Base-by-base conservation (phyloP, 2,797 vertebrate genomes). In the Danio aesculapii region DNA sequence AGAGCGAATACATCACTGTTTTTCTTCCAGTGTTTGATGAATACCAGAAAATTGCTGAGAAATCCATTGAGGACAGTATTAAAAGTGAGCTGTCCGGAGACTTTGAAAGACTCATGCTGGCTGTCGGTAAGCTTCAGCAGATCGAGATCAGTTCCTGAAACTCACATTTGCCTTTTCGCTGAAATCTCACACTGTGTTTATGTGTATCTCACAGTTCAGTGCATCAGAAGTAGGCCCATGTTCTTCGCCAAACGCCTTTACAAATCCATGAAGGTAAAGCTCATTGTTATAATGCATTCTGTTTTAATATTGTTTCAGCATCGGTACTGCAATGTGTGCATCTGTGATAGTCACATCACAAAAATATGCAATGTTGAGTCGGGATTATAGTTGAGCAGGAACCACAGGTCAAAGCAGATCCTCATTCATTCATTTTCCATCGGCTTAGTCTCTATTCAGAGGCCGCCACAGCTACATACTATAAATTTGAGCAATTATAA, bases 91-190 rank as follows among this genome's bases (percentile, higher is more conserved):
- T 99, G 67, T 99, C 98, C 0, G 98, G 97, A 43, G 97, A 99
- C 92, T 96, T 99, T 21, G 96, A 99, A 91, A 96, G 95, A 87
- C 92, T 99, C 81, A 98, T 99, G 98, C 87, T 99, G 88, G 95
- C 98, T 0, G 95, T 99, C 63, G 98, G 98, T 99, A 92, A 59
- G 96, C 84, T 74, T 64, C 2, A 57, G 39, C n/a, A 21, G 8
- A 8, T 16, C 19, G 14, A 7, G 30, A 50, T 50, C 16, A 21
- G 19, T 46, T 14, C 57, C 39, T 46, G 19, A 73, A 68, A 9
- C 8, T 16, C 47, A 71, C n/a, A 12, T n/a, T 43, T 19, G 13
- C 16, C 21, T 30, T 59, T 62, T 49, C 39, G 6, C 5, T 39
- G 10, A 76, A 12, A 49, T n/a, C 6, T 13, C 30, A 30, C 30